Percentiles rank a stretch among this genome's conserved stretches.
Conservation (phyloP, 1,140 invertebrate genomes). For the Mamestra configurata region DNA sequence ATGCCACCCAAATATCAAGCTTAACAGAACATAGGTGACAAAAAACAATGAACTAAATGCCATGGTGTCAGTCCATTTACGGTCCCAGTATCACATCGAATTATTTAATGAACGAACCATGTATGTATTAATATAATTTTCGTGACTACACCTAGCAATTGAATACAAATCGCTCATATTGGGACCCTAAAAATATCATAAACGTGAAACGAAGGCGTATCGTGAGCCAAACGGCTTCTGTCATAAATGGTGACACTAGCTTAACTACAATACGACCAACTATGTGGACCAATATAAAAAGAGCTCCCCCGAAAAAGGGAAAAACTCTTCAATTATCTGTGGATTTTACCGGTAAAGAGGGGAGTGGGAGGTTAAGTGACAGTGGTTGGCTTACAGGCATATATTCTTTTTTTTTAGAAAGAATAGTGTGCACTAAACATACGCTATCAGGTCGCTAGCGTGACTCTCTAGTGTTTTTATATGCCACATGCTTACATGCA, state of each 20-base stretch:
- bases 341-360: not conserved
- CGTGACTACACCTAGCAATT: slow-evolving; percentile 11
- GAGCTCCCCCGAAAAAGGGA: not conserved
- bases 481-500: slow-evolving; percentile 38
- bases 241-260: slow-evolving; percentile 49
- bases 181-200: slow-evolving; percentile 38
- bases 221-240: slow-evolving; percentile 54
- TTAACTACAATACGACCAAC: slow-evolving; percentile 42
- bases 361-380: not conserved
- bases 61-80: too few species aligned
- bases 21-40: too few species aligned
- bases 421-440: slow-evolving; percentile 39
- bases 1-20: too few species aligned
- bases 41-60: too few species aligned
- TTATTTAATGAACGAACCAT: slow-evolving; percentile 1
- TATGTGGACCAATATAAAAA: slow-evolving; percentile 6
- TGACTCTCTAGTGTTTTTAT: slow-evolving; percentile 30
- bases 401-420: slow-evolving; percentile 16
- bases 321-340: not conserved
- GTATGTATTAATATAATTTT: not conserved
- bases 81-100: too few species aligned
- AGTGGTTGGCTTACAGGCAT: slow-evolving; percentile 14
- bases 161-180: slow-evolving; percentile 20
- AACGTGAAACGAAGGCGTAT: slow-evolving; percentile 35
- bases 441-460: slow-evolving; percentile 34